phyloP scores from a whole-genome alignment of 2,113 vertebrate genomes.

The Heterocephalus glaber region DNA sequence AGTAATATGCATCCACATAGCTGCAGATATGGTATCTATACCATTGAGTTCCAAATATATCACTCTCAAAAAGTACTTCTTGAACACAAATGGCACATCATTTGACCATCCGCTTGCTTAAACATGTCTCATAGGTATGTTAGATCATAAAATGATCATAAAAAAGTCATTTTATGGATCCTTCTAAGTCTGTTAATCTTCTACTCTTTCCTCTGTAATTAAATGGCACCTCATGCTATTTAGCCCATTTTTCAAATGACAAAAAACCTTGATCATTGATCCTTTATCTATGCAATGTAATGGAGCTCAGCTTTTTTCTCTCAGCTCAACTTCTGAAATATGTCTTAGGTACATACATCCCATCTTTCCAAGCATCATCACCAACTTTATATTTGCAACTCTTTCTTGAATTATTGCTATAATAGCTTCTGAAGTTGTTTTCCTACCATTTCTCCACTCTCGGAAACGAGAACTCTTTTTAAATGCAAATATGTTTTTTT shows the following conservation, averaged over 20 bases:
- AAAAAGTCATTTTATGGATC: background rate
- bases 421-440: background rate
- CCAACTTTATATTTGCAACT: background rate
- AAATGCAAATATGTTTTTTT: background rate
- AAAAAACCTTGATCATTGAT: background rate
- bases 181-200: background rate
- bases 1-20: background rate
- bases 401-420: background rate
- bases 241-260: background rate
- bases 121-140: background rate
- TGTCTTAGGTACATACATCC: background rate
- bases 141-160: too few species aligned
- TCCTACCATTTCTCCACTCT: background rate
- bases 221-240: background rate
- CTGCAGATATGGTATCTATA: background rate
- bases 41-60: background rate
- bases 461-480: background rate
- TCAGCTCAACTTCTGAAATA: too few species aligned
- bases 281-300: background rate
- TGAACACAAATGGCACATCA: background rate
- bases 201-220: background rate
- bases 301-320: background rate
- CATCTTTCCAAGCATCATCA: background rate
- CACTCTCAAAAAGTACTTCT: background rate
- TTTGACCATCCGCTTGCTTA: background rate